Percentiles rank a stretch among this genome's conserved stretches.
phyloP scores from a whole-genome alignment of 1,140 invertebrate species.

The Halesus radiatus region DNA sequence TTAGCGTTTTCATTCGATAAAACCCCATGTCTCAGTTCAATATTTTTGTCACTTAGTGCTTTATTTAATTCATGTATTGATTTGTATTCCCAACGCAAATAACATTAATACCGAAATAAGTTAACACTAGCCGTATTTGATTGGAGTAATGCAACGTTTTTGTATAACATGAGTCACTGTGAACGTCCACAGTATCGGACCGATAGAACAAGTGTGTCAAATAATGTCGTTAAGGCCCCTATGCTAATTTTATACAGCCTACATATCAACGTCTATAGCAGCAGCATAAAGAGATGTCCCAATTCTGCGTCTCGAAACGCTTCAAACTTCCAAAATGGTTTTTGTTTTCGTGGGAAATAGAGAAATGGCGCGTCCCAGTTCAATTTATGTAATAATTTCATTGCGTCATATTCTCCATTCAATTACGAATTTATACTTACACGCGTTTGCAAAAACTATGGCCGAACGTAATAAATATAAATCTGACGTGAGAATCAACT shows the following conservation, averaged over 20 bases:
- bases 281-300: conserved; percentile 8
- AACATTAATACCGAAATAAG: too few species aligned
- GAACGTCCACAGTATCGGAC: not conserved
- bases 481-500: not conserved
- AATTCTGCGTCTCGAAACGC: not conserved
- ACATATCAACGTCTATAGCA: not conserved
- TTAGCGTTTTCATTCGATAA: too few species aligned
- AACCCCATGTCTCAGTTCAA: too few species aligned
- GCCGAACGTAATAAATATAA: not conserved
- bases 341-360: conserved; percentile 20
- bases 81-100: too few species aligned
- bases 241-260: conserved; percentile 32
- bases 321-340: conserved; percentile 10
- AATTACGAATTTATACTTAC: not conserved
- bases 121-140: too few species aligned
- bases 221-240: conserved; percentile 18
- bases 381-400: conserved; percentile 32
- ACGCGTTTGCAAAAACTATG: not conserved
- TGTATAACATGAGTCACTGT: not conserved
- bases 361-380: conserved; percentile 24
- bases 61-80: too few species aligned
- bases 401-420: not conserved
- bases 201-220: conserved; percentile 14
- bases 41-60: too few species aligned
- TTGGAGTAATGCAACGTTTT: too few species aligned